Evolutionary conservation across 37 sponge, comb jelly and placozoan genomes (phyloP).

Genomic region (Lycopodina hypogea): DNA sequence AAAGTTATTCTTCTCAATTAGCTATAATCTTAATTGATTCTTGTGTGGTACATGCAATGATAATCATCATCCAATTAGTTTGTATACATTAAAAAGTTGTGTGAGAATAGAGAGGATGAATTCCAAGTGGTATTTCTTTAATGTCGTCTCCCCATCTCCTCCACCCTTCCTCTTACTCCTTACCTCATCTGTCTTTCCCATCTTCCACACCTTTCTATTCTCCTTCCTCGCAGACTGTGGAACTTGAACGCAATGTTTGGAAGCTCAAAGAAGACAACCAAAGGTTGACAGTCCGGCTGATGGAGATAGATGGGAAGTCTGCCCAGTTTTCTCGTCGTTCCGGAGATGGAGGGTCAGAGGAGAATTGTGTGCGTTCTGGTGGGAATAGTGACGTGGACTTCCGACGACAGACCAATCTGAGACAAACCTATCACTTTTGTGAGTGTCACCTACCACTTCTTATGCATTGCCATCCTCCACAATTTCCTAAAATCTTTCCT

Average conservation of each 20-base stretch:
- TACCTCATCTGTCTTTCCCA: no score
- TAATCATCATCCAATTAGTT: no score
- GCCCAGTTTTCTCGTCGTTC: constrained; percentile 21
- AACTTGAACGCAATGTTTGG: constrained; percentile 33
- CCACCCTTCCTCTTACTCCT: neutral
- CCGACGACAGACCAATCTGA: neutral
- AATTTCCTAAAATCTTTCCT: neutral
- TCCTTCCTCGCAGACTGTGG: constrained; percentile 12
- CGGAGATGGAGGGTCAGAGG: constrained; percentile 37
- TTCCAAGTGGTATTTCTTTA: no score
- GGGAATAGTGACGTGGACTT: constrained; percentile 10
- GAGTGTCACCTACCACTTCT: neutral
- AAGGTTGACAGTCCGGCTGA: constrained; percentile 12
- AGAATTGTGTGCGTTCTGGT: constrained; percentile 25
- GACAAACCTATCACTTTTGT: constrained; percentile 25
- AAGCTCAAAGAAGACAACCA: constrained; percentile 35
- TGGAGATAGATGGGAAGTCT: constrained; percentile 18
- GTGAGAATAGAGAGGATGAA: no score
- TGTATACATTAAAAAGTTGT: no score
- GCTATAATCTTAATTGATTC: no score
- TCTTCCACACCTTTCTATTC: no score
- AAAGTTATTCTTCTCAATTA: no score
- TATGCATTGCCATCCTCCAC: no score
- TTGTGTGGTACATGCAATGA: no score
- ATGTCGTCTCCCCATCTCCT: no score